Evolutionary conservation across 37 sponge, comb jelly and placozoan genomes (phyloP), one percentile per base, ranked within the genome.

Genomic region (Corticium candelabrum): DNA sequence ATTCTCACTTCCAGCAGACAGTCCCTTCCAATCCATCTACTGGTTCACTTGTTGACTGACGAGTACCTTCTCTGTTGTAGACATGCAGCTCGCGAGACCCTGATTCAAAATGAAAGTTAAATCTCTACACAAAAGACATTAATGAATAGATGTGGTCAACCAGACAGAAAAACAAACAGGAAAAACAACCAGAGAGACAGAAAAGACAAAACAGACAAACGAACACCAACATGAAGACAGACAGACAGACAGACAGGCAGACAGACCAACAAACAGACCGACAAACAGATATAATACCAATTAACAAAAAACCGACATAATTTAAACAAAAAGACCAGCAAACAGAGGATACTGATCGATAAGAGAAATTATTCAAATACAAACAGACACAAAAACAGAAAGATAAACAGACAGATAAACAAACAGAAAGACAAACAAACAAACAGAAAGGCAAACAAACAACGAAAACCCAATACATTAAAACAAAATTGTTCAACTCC

Each of bases 11-110:
- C 99, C 99, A 97, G 72, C 56, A 40, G 35, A 97, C 74, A 3
- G 91, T 27, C 50, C 90, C 90, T 68, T 86, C 95, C 39, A 99
- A 72, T 0, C 95, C 91, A n/a, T 80, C 76, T 3, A 84, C 74
- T 1, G 40, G 36, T 38, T 99, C 95, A 75, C 85, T 84, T 2
- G 95, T 99, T 30, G 99, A 85, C 76, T 84, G 87, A 5, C 91
- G 78, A 21, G 75, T 77, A n/a, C 95, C 86, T 35, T 94, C 95
- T 39, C 95, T 43, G 34, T 84, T 92, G 87, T 88, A 99, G 71
- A 99, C 86, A 21, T 90, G 80, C 3, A 97, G 1, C 35, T 67
- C 37, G 1, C 99, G 82, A 31, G 40, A 62, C 0, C 85, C 87
- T 74, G 57, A 50, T 37, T 1, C 37, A 0, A 35, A 33, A 40